Evolutionary conservation across 1,140 invertebrate species (phyloP).

Genomic region (Pogonus chalceus): DNA sequence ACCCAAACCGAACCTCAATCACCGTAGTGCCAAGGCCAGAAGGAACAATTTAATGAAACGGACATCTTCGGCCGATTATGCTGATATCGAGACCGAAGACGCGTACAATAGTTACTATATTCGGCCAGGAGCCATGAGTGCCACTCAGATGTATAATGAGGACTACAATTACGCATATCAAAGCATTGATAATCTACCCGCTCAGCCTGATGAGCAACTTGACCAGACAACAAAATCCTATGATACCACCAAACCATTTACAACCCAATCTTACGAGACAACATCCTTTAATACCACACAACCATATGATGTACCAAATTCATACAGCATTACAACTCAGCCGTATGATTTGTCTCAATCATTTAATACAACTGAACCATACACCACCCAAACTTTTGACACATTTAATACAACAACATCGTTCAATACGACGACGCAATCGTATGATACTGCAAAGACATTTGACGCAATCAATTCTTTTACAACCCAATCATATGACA

Average conservation of each 20-base stretch:
- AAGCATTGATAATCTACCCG: constrained; percentile 38
- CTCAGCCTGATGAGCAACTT: constrained; percentile 15
- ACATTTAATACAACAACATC: too few species aligned
- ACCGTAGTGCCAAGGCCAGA: constrained; percentile 23
- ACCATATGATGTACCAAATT: background rate
- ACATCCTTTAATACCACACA: background rate
- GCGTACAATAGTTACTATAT: constrained; percentile 26
- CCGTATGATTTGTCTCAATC: too few species aligned
- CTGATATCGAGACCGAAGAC: constrained; percentile 22
- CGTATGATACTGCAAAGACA: too few species aligned
- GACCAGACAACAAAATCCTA: background rate
- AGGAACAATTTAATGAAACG: constrained; percentile 28
- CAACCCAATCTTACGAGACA: background rate
- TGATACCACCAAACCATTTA: background rate
- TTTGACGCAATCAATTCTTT: too few species aligned
- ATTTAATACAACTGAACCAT: too few species aligned
- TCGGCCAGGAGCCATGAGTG: constrained; percentile 37
- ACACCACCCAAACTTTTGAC: too few species aligned
- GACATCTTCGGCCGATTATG: constrained; percentile 29
- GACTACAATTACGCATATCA: constrained; percentile 60
- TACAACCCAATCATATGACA: too few species aligned
- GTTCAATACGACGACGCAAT: too few species aligned
- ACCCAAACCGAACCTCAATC: constrained; percentile 35
- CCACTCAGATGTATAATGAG: constrained; percentile 49
- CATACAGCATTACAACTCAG: background rate